Percentiles rank a stretch among this genome's conserved stretches.
These are phyloP conservation scores for Anastrepha ludens DNA, from an alignment of 1,140 invertebrate species.

Conservation along the genomic window DNA sequence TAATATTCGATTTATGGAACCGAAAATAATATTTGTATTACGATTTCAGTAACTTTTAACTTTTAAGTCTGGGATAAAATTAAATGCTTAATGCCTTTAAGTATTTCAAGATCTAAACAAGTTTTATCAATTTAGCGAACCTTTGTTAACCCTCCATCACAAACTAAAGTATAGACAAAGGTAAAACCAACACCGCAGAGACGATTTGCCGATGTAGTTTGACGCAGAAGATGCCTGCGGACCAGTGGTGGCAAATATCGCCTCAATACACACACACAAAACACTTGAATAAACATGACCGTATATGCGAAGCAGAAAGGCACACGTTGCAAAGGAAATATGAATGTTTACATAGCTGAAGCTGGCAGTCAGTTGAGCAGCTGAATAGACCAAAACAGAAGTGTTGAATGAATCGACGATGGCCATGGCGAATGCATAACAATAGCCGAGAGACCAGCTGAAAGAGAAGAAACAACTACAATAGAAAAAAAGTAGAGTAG, in stretches of 20 bases:
- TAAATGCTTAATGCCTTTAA: no score
- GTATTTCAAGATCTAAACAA: no score
- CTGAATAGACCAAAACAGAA: background rate
- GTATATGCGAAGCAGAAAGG: background rate
- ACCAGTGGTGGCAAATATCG: background rate
- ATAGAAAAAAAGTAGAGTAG: background rate
- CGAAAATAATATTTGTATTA: no score
- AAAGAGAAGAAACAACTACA: background rate
- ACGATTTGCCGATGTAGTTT: background rate
- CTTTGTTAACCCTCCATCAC: background rate
- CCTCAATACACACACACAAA: background rate
- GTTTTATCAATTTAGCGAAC: background rate
- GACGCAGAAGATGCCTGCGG: background rate
- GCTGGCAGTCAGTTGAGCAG: background rate
- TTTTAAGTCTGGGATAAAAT: no score
- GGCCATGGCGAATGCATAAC: background rate
- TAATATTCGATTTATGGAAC: no score
- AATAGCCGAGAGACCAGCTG: background rate
- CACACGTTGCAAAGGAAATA: background rate
- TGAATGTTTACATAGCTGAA: constrained; percentile 3
- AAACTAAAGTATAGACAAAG: background rate
- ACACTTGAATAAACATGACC: constrained; percentile 27
- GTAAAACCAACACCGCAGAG: background rate
- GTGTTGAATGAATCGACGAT: background rate
- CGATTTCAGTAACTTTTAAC: no score